These are phyloP conservation scores for Pseudocheirus occidentalis DNA, from an alignment of 2,797 vertebrate genomes.

Conservation along the genomic window DNA sequence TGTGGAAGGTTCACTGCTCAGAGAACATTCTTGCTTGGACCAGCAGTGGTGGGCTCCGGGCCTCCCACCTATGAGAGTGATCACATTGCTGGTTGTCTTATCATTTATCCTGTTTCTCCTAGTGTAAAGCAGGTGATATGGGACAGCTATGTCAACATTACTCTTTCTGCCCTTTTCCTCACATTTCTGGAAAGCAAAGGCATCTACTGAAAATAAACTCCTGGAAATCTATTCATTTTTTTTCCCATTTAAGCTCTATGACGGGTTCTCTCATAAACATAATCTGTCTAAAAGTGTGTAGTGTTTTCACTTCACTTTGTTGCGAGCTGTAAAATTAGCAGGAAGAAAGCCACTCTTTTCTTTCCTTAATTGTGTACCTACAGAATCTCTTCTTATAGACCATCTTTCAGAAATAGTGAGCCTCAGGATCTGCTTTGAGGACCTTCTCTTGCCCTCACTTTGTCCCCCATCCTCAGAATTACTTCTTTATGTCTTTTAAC, in stretches of 20 bases:
- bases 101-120: slow-evolving; percentile 34
- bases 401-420: not conserved
- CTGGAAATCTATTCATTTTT: not conserved
- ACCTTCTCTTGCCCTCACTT: not conserved
- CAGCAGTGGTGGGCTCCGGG: not conserved
- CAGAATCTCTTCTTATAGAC: slow-evolving; percentile 52
- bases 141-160: slow-evolving; percentile 2
- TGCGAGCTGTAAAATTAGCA: fast-evolving
- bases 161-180: not conserved
- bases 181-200: slow-evolving; percentile 41
- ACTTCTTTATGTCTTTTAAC: not conserved
- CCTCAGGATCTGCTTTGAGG: slow-evolving; percentile 8
- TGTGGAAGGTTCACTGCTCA: not conserved
- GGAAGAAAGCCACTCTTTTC: slow-evolving; percentile 33
- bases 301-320: not conserved
- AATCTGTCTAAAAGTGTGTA: slow-evolving; percentile 25
- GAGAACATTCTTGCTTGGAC: not conserved
- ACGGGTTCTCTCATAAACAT: slow-evolving; percentile 27
- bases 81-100: not conserved
- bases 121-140: slow-evolving; percentile 8
- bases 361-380: slow-evolving; percentile 27
- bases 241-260: slow-evolving; percentile 30
- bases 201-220: not conserved
- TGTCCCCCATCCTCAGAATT: not conserved
- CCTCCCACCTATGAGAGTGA: not conserved